A percentile compares a stretch with the other conserved stretches of the same genome.
phyloP scores from a whole-genome alignment of 1,140 invertebrate species.

The Temnothorax longispinosus region DNA sequence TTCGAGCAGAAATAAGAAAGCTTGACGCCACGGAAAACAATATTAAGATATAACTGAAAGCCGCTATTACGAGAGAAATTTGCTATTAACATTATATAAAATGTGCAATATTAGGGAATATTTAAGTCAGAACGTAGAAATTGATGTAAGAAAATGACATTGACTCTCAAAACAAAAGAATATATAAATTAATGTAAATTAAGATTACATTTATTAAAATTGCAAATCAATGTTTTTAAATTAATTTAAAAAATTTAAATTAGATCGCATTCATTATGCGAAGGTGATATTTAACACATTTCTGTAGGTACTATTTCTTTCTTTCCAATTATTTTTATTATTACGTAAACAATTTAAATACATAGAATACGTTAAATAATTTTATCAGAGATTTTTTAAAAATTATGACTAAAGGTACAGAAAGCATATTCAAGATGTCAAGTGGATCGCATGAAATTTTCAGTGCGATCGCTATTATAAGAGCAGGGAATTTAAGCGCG shows the following conservation, averaged over 20 bases:
- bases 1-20: constrained; percentile 53
- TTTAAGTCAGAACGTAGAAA: not conserved
- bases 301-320: not conserved
- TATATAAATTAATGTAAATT: constrained; percentile 3
- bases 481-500: not conserved
- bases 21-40: constrained; percentile 34
- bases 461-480: not conserved
- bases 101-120: not conserved
- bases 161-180: not conserved
- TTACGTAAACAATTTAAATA: not conserved
- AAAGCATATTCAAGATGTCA: not conserved
- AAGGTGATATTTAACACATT: not conserved
- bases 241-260: not conserved
- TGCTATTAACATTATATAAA: constrained; percentile 32
- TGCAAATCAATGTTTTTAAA: not conserved
- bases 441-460: not conserved
- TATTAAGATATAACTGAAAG: constrained; percentile 34
- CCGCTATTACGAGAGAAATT: constrained; percentile 8
- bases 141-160: not conserved
- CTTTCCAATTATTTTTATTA: not conserved
- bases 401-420: not conserved
- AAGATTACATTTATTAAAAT: not conserved
- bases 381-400: not conserved
- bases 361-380: not conserved
- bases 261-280: not conserved